A percentile compares a stretch with the other conserved stretches of the same genome.
These are phyloP conservation scores for Acleris literana DNA, from an alignment of 2,888 invertebrate species.

Conservation along the genomic window DNA sequence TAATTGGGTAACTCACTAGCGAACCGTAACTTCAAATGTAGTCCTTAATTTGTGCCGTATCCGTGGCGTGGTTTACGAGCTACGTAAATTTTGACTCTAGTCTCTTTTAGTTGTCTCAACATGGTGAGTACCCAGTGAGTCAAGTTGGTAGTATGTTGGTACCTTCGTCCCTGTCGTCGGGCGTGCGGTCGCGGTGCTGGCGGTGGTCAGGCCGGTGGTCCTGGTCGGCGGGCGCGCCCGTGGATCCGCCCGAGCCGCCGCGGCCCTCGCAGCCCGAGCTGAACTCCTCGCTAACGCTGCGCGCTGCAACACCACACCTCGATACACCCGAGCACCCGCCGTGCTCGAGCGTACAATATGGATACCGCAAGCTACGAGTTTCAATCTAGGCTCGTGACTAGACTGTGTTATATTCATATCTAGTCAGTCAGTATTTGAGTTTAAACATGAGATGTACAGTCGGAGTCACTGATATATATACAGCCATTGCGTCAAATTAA, in stretches of 20 bases:
- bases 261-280: constrained; percentile 98
- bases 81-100: no score
- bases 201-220: constrained; percentile 79
- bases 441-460: no score
- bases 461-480: no score
- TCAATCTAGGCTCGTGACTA: neutral
- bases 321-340: constrained; percentile 71
- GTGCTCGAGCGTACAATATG: constrained; percentile 42
- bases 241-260: constrained; percentile 82
- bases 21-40: no score
- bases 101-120: no score
- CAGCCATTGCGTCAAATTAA: no score
- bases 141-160: constrained; percentile 20
- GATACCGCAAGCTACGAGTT: constrained; percentile 16
- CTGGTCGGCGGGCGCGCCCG: constrained; percentile 76
- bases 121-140: no score
- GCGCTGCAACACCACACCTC: constrained; percentile 85
- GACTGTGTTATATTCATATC: no score
- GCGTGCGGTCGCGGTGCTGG: constrained; percentile 88
- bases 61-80: no score
- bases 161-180: constrained; percentile 97
- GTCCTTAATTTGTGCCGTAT: no score
- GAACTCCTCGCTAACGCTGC: constrained; percentile 98
- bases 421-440: no score
- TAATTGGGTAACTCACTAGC: no score